Evolutionary conservation across 2,797 vertebrate genomes (phyloP).

Genomic region (Naso thynnoides): DNA sequence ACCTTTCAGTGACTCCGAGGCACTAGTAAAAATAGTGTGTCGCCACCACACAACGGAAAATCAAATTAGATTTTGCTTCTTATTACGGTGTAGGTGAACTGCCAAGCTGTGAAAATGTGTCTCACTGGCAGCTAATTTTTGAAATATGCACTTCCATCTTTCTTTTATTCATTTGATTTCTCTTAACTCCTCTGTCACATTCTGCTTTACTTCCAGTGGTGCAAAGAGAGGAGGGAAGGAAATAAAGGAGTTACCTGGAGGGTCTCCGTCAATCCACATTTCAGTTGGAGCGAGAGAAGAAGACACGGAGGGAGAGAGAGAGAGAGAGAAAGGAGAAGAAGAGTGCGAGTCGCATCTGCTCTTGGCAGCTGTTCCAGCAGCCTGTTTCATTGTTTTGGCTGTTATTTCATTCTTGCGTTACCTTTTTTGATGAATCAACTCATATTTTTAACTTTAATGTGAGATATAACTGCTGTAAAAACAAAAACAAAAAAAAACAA

Average conservation of each 20-base stretch:
- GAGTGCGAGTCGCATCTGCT: conserved; percentile 79
- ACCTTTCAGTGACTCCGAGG: conserved; percentile 31
- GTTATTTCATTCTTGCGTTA: conserved; percentile 69
- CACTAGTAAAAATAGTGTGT: conserved; percentile 35
- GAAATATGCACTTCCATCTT: conserved; percentile 1
- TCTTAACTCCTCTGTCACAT: conserved; percentile 26
- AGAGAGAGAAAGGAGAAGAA: conserved; percentile 64
- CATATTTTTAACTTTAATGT: conserved; percentile 82
- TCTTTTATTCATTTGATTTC: conserved; percentile 14
- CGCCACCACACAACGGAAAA: conserved; percentile 35
- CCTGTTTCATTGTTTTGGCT: conserved; percentile 70
- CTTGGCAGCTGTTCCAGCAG: conserved; percentile 84
- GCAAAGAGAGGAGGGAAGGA: conserved; percentile 79
- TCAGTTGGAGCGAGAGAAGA: conserved; percentile 76
- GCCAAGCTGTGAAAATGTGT: conserved; percentile 41
- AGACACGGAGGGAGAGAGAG: conserved; percentile 60
- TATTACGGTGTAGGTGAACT: conserved; percentile 15
- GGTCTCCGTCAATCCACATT: conserved; percentile 83
- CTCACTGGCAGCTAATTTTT: conserved; percentile 30
- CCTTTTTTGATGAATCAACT: conserved; percentile 72
- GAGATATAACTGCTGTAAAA: conserved; percentile 82
- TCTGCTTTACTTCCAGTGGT: conserved; percentile 60
- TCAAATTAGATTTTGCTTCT: conserved; percentile 36
- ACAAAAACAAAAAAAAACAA: conserved; percentile 10
- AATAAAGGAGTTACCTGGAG: conserved; percentile 81